phyloP scores from a whole-genome alignment of 2,888 invertebrate species.

The Rutpela maculata region DNA sequence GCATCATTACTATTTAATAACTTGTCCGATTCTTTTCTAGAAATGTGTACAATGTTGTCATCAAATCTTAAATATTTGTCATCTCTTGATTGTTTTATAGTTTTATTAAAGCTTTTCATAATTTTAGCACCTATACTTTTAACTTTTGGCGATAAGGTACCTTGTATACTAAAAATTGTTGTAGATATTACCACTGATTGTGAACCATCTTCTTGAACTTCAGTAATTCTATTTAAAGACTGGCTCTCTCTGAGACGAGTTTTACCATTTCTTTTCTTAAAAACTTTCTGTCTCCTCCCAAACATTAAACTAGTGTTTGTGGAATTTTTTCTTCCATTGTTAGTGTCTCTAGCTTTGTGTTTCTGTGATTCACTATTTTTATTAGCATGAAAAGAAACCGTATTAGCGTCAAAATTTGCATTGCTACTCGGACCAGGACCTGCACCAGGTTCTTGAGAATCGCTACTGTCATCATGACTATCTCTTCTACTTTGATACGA shows the following conservation, averaged over 20 bases:
- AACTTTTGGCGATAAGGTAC: slow-evolving; percentile 71
- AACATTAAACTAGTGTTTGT: slow-evolving; percentile 69
- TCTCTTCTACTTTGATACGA: slow-evolving; percentile 78
- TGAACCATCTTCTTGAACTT: slow-evolving; percentile 84
- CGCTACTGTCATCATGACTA: slow-evolving; percentile 90
- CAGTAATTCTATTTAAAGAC: slow-evolving; percentile 89
- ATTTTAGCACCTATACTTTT: slow-evolving; percentile 76
- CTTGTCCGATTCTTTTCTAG: slow-evolving; percentile 30
- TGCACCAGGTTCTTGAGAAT: slow-evolving; percentile 75
- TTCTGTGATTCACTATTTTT: slow-evolving; percentile 26
- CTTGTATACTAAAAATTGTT: slow-evolving; percentile 67
- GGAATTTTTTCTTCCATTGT: slow-evolving; percentile 31
- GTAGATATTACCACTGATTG: slow-evolving; percentile 69
- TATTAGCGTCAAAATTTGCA: slow-evolving; percentile 13
- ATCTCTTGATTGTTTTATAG: slow-evolving; percentile 36
- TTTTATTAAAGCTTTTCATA: not conserved
- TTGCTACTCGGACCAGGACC: slow-evolving; percentile 48
- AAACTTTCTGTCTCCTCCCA: slow-evolving; percentile 75
- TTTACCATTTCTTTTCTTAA: slow-evolving; percentile 77
- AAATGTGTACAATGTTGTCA: slow-evolving; percentile 42
- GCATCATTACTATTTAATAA: slow-evolving; percentile 37
- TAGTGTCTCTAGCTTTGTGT: slow-evolving; percentile 10
- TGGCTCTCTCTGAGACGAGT: slow-evolving; percentile 86
- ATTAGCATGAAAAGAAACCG: slow-evolving; percentile 17
- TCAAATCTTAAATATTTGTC: slow-evolving; percentile 63